Base-by-base conservation (phyloP, 2,888 invertebrate genomes). In the Oscheius sp. region DNA sequence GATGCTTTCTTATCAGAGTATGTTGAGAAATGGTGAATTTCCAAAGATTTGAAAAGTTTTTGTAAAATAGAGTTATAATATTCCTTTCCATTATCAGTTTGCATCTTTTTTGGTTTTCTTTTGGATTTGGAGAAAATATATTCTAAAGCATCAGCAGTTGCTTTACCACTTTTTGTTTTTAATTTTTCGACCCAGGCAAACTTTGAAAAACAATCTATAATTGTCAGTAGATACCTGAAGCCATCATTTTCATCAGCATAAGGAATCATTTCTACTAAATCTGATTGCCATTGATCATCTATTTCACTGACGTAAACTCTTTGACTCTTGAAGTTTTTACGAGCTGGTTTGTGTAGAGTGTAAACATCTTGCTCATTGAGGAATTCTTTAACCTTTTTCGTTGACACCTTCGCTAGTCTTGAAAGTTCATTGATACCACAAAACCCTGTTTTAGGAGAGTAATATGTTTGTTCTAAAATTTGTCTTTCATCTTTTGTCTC, bases 231-330 rank as follows among this genome's bases (percentile, higher is more conserved):
- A 58, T 76, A 76, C 34, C 46, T 76, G 64, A 52, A 71, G 45
- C 46, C 71, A 31, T 76, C 53, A 78, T 79, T 79, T 71, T 79
- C 79, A 53, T 69, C 55, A 10, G 73, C 42, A 57, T 79, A 79
- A 10, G 69, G 70, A 53, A 77, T 71, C 79, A 79, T 79, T 72
- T 72, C 74, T 46, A 75, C 76, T 6, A 79, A 71, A 71, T 76
- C 76, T 42, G 76, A 74, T 71, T 76, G 76, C 75, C 76, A 76
- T 63, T 76, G 76, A 17, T 76, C 71, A 74, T 76, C 76, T 42
- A 67, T 73, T 45, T 55, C 66, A 58, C 39, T 61, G 39, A 75
- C 48, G 69, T 77, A 75, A 55, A 75, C 75, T 70, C 72, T 69
- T 70, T 73, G 63, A 65, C 69, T 72, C 55, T 74, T 70, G 48